Evolutionary conservation across 2,888 invertebrate genomes (phyloP), one percentile per base, ranked within the genome.

Genomic region (Baccha elongata): DNA sequence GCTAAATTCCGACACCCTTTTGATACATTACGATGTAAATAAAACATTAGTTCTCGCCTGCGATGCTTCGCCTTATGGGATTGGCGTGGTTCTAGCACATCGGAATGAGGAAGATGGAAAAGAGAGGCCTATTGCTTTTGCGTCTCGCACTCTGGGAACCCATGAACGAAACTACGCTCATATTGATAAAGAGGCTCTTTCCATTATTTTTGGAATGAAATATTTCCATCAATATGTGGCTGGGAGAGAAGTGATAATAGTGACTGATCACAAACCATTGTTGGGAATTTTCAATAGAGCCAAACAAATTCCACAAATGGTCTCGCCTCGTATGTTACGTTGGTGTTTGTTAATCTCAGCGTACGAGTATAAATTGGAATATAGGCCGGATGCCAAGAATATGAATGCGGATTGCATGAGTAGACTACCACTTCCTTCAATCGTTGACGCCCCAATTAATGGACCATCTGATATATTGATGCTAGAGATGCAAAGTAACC

Each of bases 191-290:
- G 69, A 69, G 42, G 46, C 46, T 2, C 26, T 58, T 3, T 29
- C 58, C 10, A 35, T 55, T 19, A 44, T n/a, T n/a, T n/a, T n/a
- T n/a, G n/a, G n/a, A n/a, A n/a, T n/a, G n/a, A n/a, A n/a, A n/a
- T n/a, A n/a, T 44, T 53, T 60, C 11, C 64, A 73, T 44, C 68
- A 69, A 23, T 69, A 69, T 55, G 46, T 69, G 6, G 53, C 53
- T 6, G 60, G 48, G 37, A 21, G 46, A 17, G 10, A 48, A 8
- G 40, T 72, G 13, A 48, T 46, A 26, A 37, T 60, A 13, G 26
- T 71, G 5, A 72, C 71, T 21, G 60, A 62, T 21, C 60, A 71
- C 37, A 58, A 50, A 19, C 60, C 71, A 17, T 48, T 71, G 32
- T 46, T 50, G 15, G 69, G 58, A 23, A n/a, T n/a, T n/a, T n/a